These are phyloP conservation scores for Mongoloraphidia duomilia DNA, from an alignment of 2,888 invertebrate genomes.

Conservation along the genomic window DNA sequence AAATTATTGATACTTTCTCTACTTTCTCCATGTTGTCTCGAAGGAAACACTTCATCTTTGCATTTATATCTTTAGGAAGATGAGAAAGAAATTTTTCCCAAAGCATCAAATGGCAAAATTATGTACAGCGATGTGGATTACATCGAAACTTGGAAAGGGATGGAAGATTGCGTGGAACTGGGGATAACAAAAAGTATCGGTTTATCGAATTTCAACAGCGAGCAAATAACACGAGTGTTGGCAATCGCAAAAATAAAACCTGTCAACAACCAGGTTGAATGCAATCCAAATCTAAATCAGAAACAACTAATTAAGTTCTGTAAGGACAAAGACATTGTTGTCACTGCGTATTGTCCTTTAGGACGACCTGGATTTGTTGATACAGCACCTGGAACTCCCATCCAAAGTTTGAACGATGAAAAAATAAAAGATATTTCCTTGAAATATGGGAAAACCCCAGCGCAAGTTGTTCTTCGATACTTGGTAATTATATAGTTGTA, in stretches of 20 bases:
- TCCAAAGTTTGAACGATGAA: constrained; percentile 38
- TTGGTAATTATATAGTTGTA: constrained; percentile 33
- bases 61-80: no score
- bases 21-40: no score
- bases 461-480: constrained; percentile 48
- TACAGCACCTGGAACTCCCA: constrained; percentile 36
- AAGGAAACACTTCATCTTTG: no score
- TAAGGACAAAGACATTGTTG: constrained; percentile 37
- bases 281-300: constrained; percentile 45
- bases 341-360: constrained; percentile 59
- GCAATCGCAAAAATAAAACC: constrained; percentile 36
- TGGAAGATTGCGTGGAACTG: constrained; percentile 41
- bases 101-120: neutral
- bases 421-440: constrained; percentile 37
- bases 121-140: constrained; percentile 38
- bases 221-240: constrained; percentile 42
- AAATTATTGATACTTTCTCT: no score
- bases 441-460: constrained; percentile 47
- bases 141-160: constrained; percentile 42
- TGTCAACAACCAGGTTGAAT: constrained; percentile 39
- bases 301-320: constrained; percentile 44
- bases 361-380: constrained; percentile 53
- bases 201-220: constrained; percentile 51
- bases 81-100: no score
- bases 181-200: constrained; percentile 48